These are phyloP conservation scores for Trachelus troglodyta DNA, from an alignment of 2,888 invertebrate genomes.

Conservation along the genomic window DNA sequence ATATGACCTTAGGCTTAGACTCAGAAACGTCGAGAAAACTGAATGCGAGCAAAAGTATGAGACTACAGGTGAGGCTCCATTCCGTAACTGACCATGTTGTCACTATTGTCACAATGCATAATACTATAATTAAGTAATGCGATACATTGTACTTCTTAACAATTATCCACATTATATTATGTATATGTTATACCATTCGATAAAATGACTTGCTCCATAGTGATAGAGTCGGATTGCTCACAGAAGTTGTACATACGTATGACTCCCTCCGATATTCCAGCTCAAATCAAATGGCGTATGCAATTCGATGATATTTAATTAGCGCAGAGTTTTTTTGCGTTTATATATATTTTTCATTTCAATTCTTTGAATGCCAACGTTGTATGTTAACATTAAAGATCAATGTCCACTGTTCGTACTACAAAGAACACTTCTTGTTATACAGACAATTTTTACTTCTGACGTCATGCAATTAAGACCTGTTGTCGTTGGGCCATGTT, in stretches of 20 bases:
- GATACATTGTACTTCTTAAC: conserved; percentile 12
- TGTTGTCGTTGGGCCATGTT: neutral
- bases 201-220: neutral
- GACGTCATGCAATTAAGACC: neutral
- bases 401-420: neutral
- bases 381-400: neutral
- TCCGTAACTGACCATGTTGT: conserved; percentile 49
- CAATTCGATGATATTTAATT: neutral
- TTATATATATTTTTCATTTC: neutral
- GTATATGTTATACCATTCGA: neutral
- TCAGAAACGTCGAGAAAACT: conserved; percentile 55
- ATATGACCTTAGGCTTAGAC: conserved; percentile 39
- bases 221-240: neutral
- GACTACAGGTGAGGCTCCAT: conserved; percentile 63
- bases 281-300: neutral
- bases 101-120: conserved; percentile 30
- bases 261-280: neutral
- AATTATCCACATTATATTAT: conserved; percentile 1
- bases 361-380: neutral
- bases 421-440: neutral
- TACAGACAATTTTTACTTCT: neutral
- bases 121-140: conserved; percentile 8
- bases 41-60: conserved; percentile 58
- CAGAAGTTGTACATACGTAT: neutral
- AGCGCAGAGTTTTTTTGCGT: neutral